These are phyloP conservation scores for Archips xylosteana DNA, from an alignment of 2,888 invertebrate genomes.

Conservation along the genomic window DNA sequence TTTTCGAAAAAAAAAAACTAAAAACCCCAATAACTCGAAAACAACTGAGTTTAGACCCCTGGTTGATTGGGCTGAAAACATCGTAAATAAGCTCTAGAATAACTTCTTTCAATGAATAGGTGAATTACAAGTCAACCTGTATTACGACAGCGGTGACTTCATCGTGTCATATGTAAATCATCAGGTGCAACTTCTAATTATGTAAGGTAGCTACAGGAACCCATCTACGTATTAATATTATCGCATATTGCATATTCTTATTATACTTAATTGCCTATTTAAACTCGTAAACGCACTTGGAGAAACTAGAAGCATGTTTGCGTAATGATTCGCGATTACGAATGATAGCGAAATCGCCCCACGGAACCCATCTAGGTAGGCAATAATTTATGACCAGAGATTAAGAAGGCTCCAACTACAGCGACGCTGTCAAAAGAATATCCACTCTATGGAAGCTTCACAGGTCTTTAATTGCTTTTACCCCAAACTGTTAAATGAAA, in stretches of 20 bases:
- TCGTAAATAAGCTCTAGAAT: too few species aligned
- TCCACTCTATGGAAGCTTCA: neutral
- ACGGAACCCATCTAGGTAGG: constrained; percentile 4
- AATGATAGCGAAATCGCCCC: constrained; percentile 30
- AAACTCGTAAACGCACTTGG: neutral
- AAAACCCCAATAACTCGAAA: too few species aligned
- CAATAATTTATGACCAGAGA: neutral
- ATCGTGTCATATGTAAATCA: too few species aligned
- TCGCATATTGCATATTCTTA: neutral
- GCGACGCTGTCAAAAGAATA: neutral
- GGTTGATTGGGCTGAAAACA: too few species aligned
- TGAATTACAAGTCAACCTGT: too few species aligned
- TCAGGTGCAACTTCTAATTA: too few species aligned
- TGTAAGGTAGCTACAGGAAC: too few species aligned
- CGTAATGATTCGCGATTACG: constrained; percentile 8
- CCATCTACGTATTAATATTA: neutral
- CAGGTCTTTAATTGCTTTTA: neutral
- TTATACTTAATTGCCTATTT: neutral
- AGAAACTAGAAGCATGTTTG: constrained; percentile 1
- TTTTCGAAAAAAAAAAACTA: too few species aligned
- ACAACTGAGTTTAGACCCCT: too few species aligned
- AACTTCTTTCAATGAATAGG: too few species aligned
- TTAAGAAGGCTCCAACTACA: neutral
- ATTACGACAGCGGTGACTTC: too few species aligned
- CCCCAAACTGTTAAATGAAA: neutral